phyloP scores from a whole-genome alignment of 2,113 vertebrate species.

The Nannospalax galili region DNA sequence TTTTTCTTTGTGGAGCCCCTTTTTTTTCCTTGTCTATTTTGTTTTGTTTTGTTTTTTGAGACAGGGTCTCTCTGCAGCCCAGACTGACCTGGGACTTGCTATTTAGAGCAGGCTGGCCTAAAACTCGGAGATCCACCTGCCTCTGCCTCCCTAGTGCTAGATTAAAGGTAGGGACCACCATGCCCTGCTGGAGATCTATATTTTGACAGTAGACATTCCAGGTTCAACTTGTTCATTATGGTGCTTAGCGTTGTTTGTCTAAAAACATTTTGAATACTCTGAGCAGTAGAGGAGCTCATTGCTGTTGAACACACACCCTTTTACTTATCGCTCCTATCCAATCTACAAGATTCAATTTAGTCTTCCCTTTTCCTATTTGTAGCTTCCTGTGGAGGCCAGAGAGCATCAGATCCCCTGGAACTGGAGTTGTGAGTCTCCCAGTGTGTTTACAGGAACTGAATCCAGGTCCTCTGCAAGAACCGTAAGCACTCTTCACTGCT shows the following conservation, averaged over 20 bases:
- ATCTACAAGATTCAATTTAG: background rate
- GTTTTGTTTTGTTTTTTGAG: too few species aligned
- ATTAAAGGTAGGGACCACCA: too few species aligned
- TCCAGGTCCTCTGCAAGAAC: background rate
- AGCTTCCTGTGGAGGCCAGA: background rate
- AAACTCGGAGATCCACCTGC: too few species aligned
- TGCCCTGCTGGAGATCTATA: too few species aligned
- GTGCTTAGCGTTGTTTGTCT: slow-evolving; percentile 27
- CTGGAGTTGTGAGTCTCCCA: background rate
- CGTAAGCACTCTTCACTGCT: background rate
- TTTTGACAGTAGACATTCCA: background rate
- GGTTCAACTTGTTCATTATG: background rate
- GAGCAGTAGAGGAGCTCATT: background rate
- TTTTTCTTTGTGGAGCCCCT: background rate
- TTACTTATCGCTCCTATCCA: background rate
- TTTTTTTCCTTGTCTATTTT: too few species aligned
- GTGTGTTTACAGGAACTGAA: background rate
- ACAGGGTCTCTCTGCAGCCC: too few species aligned
- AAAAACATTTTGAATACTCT: too few species aligned
- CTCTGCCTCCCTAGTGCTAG: too few species aligned
- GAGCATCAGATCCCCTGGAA: background rate
- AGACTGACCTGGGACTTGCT: too few species aligned
- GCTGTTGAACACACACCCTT: background rate
- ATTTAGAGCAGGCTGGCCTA: too few species aligned
- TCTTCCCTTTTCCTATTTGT: background rate